Percentiles rank a stretch among this genome's conserved stretches.
phyloP scores from a whole-genome alignment of 1,140 invertebrate species.

The Formica selysi region DNA sequence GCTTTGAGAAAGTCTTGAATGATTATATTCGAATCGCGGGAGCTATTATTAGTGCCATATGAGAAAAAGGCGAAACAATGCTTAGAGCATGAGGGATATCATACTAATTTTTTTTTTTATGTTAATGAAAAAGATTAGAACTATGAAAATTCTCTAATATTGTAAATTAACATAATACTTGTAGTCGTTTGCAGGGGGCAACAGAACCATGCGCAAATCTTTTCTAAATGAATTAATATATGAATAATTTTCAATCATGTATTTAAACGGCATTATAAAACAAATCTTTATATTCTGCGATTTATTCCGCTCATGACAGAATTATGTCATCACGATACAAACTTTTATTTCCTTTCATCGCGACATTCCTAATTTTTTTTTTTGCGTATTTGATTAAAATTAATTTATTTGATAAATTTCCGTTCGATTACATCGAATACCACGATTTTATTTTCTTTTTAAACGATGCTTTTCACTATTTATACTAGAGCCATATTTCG shows the following conservation, averaged over 20 bases:
- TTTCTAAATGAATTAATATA: conserved; percentile 9
- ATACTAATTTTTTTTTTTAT: too few relatives aligned
- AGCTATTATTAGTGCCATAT: conserved; percentile 36
- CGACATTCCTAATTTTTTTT: background rate
- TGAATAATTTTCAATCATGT: conserved; percentile 38
- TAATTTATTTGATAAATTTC: background rate
- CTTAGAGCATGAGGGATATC: background rate
- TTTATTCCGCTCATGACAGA: conserved; percentile 9
- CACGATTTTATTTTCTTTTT: conserved; percentile 27
- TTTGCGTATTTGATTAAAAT: background rate
- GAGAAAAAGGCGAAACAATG: conserved; percentile 1
- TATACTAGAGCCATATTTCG: conserved; percentile 34
- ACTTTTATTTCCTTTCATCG: conserved; percentile 20
- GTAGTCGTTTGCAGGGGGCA: background rate
- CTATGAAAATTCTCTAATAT: background rate
- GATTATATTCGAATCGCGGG: conserved; percentile 32
- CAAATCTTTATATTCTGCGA: conserved; percentile 7
- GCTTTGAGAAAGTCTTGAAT: conserved; percentile 62
- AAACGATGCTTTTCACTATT: conserved; percentile 32
- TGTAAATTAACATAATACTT: background rate
- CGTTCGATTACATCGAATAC: background rate
- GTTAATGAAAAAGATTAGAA: background rate
- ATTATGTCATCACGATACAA: conserved; percentile 31
- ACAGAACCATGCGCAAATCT: conserved; percentile 8
- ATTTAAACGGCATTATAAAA: conserved; percentile 24